Evolutionary conservation across 2,113 vertebrate genomes (phyloP).

Genomic region (Nothocercus julius): DNA sequence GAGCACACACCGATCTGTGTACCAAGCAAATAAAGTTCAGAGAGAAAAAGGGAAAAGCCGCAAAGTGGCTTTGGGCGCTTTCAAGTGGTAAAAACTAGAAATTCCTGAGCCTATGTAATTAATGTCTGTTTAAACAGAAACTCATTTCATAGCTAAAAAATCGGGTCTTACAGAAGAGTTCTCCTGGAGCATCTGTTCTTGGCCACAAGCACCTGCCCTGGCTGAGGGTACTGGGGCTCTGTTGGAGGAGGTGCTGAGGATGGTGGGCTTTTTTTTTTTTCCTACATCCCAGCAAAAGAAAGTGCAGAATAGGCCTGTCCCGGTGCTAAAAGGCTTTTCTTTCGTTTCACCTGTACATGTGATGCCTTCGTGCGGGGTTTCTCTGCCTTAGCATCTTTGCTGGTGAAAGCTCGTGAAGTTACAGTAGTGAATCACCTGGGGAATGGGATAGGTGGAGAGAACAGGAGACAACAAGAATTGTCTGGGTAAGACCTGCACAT

Average conservation of each 20-base stretch:
- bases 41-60: slow-evolving; percentile 49
- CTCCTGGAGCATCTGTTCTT: slow-evolving; percentile 21
- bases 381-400: not conserved
- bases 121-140: slow-evolving; percentile 60
- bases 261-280: not conserved
- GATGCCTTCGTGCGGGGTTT: not conserved
- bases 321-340: not conserved
- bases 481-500: not conserved
- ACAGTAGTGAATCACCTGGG: not conserved
- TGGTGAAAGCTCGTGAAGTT: not conserved
- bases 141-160: slow-evolving; percentile 41
- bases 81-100: slow-evolving; percentile 46
- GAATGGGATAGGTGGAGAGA: fast-evolving
- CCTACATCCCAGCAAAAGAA: fast-evolving
- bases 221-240: not conserved
- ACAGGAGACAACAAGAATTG: not conserved
- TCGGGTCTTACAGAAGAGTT: not conserved
- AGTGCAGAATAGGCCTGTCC: not conserved
- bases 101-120: slow-evolving; percentile 11
- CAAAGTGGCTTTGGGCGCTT: slow-evolving; percentile 32
- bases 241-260: not conserved
- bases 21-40: slow-evolving; percentile 35
- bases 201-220: not conserved
- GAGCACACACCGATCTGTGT: not conserved
- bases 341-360: fast-evolving